phyloP scores from a whole-genome alignment of 1,140 invertebrate species.

The Coptotermes formosanus region DNA sequence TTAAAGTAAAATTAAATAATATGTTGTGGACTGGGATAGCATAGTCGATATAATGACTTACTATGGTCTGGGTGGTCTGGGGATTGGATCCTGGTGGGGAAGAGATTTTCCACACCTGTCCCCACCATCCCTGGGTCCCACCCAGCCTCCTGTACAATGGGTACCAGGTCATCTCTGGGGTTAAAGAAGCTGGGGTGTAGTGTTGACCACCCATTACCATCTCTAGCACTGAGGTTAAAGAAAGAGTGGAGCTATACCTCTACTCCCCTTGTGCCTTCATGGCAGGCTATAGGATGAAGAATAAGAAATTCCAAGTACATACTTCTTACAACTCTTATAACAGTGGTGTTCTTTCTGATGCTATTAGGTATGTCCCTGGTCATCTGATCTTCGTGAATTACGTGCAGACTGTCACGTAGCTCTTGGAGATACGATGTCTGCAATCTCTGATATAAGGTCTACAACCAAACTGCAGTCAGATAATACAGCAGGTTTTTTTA shows the following conservation, averaged over 20 bases:
- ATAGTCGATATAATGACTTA: too few relatives aligned
- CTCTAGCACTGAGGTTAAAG: too few relatives aligned
- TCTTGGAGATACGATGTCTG: slow-evolving; percentile 78
- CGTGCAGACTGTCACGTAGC: slow-evolving; percentile 81
- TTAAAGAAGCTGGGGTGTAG: too few relatives aligned
- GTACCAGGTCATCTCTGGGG: too few relatives aligned
- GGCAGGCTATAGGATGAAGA: not conserved
- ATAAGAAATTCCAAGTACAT: slow-evolving; percentile 10
- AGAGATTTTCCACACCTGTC: too few relatives aligned
- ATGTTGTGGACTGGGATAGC: too few relatives aligned
- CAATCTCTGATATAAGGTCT: slow-evolving; percentile 86
- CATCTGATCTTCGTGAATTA: slow-evolving; percentile 76
- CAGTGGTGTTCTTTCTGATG: slow-evolving; percentile 28
- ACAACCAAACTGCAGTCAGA: slow-evolving; percentile 89
- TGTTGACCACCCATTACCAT: too few relatives aligned
- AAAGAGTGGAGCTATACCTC: not conserved
- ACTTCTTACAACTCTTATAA: slow-evolving; percentile 32
- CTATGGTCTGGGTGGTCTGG: too few relatives aligned
- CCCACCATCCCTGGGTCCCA: too few relatives aligned
- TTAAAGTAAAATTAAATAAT: too few relatives aligned
- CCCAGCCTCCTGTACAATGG: too few relatives aligned
- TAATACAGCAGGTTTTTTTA: slow-evolving; percentile 85
- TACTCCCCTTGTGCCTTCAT: not conserved
- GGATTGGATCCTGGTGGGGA: too few relatives aligned
- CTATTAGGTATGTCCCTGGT: slow-evolving; percentile 77